phyloP scores from a whole-genome alignment of 2,797 vertebrate species.

The Silurus aristotelis region DNA sequence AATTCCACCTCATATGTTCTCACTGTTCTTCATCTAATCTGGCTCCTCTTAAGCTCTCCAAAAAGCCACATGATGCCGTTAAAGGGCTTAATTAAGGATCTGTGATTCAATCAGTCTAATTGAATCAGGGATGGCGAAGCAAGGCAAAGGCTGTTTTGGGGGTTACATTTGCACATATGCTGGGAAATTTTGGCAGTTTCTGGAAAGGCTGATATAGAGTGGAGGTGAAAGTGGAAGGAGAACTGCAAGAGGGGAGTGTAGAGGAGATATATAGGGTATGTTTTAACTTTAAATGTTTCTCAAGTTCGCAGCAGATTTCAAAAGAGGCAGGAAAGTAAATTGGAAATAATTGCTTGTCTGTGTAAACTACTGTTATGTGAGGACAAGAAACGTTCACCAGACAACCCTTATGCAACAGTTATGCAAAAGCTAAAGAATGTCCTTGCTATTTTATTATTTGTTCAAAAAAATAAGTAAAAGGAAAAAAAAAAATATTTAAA shows the following conservation, averaged over 20 bases:
- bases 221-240: slow-evolving; percentile 5
- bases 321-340: slow-evolving; percentile 18
- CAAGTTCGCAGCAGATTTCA: slow-evolving; percentile 4
- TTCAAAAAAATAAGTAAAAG: neutral
- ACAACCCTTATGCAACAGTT: slow-evolving; percentile 25
- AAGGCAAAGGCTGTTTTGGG: slow-evolving; percentile 53
- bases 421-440: slow-evolving; percentile 35
- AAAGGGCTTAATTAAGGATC: slow-evolving; percentile 81
- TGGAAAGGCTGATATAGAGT: neutral
- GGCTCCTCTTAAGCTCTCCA: slow-evolving; percentile 69
- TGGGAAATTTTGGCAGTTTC: slow-evolving; percentile 5
- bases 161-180: slow-evolving; percentile 44
- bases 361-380: slow-evolving; percentile 14
- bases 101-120: slow-evolving; percentile 75
- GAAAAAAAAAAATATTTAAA: neutral
- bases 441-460: slow-evolving; percentile 21
- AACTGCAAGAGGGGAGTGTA: neutral
- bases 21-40: slow-evolving; percentile 77
- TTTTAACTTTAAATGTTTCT: neutral
- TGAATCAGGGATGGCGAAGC: slow-evolving; percentile 51
- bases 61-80: slow-evolving; percentile 72
- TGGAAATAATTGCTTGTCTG: slow-evolving; percentile 29
- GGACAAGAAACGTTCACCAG: slow-evolving; percentile 3
- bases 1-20: slow-evolving; percentile 78
- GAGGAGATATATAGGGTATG: neutral